Evolutionary conservation across 2,888 invertebrate genomes (phyloP).

Genomic region (Alitta virens): DNA sequence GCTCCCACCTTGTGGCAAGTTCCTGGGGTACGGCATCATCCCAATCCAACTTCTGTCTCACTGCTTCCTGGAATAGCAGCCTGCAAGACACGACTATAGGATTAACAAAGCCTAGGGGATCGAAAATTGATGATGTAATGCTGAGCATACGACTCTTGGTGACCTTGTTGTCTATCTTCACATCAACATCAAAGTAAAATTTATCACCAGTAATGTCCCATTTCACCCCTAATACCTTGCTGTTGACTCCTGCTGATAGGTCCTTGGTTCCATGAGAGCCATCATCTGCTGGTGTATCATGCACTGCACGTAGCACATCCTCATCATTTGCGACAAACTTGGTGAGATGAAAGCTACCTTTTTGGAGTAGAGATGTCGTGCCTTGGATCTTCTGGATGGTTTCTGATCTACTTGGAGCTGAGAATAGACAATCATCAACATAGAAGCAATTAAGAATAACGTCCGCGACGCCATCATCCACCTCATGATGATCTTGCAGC

Average conservation of each 20-base stretch:
- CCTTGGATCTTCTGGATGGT: conserved; percentile 13
- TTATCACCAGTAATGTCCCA: too few species aligned
- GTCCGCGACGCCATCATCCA: conserved; percentile 6
- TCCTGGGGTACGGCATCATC: conserved; percentile 30
- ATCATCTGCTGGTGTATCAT: conserved; percentile 16
- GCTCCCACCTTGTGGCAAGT: conserved; percentile 22
- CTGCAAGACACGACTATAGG: conserved; percentile 30
- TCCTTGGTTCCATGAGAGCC: background rate
- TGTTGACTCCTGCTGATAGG: too few species aligned
- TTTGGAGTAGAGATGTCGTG: conserved; percentile 7
- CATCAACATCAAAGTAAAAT: too few species aligned
- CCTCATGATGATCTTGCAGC: background rate
- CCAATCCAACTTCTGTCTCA: conserved; percentile 26
- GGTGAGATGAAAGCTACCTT: conserved; percentile 24
- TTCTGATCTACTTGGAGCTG: conserved; percentile 3
- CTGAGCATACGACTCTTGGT: too few species aligned
- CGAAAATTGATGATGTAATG: conserved; percentile 20
- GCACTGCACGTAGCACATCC: conserved; percentile 26
- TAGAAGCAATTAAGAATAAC: conserved; percentile 24
- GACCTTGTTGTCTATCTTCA: too few species aligned
- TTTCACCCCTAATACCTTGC: too few species aligned
- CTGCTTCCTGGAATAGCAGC: conserved; percentile 31
- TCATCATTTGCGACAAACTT: conserved; percentile 28
- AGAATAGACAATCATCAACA: conserved; percentile 26
- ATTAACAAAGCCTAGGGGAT: conserved; percentile 30